Evolutionary conservation across 1,140 invertebrate genomes (phyloP), one percentile per base, ranked within the genome.

Genomic region (Macrotrachela quadricornifera): DNA sequence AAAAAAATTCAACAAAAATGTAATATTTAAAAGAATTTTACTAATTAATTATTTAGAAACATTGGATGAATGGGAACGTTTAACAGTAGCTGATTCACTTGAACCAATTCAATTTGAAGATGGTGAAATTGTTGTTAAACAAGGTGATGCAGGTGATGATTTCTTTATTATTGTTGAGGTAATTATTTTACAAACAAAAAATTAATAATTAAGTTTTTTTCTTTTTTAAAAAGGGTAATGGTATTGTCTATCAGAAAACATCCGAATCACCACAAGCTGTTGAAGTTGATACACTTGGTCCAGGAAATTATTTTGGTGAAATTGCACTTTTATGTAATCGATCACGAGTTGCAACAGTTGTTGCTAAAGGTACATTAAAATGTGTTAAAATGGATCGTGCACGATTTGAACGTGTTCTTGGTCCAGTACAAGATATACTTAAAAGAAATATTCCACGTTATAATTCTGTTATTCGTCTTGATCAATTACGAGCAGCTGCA

Each of bases 131-230:
- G 94, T 99, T 67, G 91, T 97, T 1, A 76, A 83, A 59, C 94
- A 99, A 70, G 92, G 92, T 21, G 85, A 92, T 64, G 84, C 86
- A 13, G 94, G 94, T 16, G 90, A 99, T 68, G 92, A 99, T 69
- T 99, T 99, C 72, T 99, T 92, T 67, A 97, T 99, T 54, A 99
- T 99, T 60, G 81, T 92, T 41, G 92, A 99, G 13, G 90, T 88
- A 88, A 62, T 79, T 77, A 61, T 80, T 84, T 65, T 50, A 46
- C 36, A 37, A 30, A 1, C 39, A 37, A 30, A 53, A 14, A 18
- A 14, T 18, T 40, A 46, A 30, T 4, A 37, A 15, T 14, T 49
- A 10, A 37, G 50, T 50, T n/a, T 38, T 41, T 44, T 45, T 45
- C 16, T 58, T n/a, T n/a, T n/a, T n/a, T n/a, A n/a, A n/a, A n/a